Evolutionary conservation across 2,113 vertebrate genomes (phyloP), one percentile per base, ranked within the genome.

Genomic region (Labeo rohita): DNA sequence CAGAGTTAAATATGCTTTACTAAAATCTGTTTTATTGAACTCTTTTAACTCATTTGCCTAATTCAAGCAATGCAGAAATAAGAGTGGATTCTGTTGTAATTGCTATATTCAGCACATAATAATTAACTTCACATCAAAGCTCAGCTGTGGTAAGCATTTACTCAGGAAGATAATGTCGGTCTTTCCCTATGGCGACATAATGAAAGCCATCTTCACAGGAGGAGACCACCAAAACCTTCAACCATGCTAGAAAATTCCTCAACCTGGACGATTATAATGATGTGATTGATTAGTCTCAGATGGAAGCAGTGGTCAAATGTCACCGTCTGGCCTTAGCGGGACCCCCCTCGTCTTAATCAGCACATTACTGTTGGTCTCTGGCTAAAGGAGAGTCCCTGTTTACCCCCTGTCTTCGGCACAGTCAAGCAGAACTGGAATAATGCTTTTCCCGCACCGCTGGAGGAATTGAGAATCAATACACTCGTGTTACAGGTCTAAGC

Each of bases 401-500:
- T 86, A 66, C 75, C 23, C 36, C 23, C 84, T 83, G 45, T 79
- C 74, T 77, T 82, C 79, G 28, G 39, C 66, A 88, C 80, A 84
- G 81, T 80, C 34, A 76, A 87, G 87, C 85, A 87, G 79, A 90
- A 87, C 89, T 85, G 78, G 84, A 75, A 82, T 80, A 86, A 86
- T 85, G 82, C 84, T 77, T 65, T 88, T 86, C 63, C 76, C 43
- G 77, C 73, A 28, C 72, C 72, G 70, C 63, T 81, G 85, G 63
- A 84, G 75, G 52, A 81, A 82, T 34, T 16, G 77, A 79, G 85
- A 85, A 90, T 90, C 89, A 39, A 90, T 90, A 83, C 59, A 34
- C 52, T 88, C 52, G 78, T 77, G 36, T 85, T 86, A 50, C 66
- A 66, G 78, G 82, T 75, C 85, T 72, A 75, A 50, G 39, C 79